Percentiles rank a stretch among this genome's conserved stretches.
Conservation (phyloP, 1,140 invertebrate species). For the Reticulitermes speratus region DNA sequence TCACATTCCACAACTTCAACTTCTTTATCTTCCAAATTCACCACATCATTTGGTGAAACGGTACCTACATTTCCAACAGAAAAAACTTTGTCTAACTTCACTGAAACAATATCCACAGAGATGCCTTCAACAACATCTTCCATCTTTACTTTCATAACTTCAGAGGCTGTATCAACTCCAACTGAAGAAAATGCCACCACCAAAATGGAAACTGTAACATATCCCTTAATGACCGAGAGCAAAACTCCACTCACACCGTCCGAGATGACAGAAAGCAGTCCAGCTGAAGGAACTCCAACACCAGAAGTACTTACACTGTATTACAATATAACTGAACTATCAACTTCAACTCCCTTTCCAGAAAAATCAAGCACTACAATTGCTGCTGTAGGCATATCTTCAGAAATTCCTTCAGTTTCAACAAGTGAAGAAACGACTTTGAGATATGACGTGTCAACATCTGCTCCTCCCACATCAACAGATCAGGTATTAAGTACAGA, state of each 20-base stretch:
- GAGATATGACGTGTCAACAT: no score
- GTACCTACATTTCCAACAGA: neutral
- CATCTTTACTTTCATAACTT: neutral
- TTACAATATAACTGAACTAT: neutral
- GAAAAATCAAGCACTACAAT: neutral
- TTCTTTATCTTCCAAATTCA: constrained; percentile 13
- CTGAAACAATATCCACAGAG: neutral
- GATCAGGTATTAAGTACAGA: no score
- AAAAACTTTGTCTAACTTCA: neutral
- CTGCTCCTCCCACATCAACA: no score
- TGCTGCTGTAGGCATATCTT: neutral
- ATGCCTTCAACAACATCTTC: neutral
- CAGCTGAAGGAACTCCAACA: neutral
- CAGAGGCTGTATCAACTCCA: neutral
- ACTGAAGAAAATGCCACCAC: neutral
- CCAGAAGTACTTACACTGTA: neutral
- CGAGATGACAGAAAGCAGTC: neutral
- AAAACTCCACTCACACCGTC: neutral
- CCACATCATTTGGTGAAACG: neutral
- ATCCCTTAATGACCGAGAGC: neutral
- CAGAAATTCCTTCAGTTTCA: neutral
- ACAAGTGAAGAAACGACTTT: neutral
- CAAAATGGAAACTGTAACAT: neutral
- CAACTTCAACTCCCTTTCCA: neutral
- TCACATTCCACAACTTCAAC: neutral